A percentile compares a stretch with the other conserved stretches of the same genome.
phyloP scores from a whole-genome alignment of 2,797 vertebrate species.

The Austrolebias charrua region DNA sequence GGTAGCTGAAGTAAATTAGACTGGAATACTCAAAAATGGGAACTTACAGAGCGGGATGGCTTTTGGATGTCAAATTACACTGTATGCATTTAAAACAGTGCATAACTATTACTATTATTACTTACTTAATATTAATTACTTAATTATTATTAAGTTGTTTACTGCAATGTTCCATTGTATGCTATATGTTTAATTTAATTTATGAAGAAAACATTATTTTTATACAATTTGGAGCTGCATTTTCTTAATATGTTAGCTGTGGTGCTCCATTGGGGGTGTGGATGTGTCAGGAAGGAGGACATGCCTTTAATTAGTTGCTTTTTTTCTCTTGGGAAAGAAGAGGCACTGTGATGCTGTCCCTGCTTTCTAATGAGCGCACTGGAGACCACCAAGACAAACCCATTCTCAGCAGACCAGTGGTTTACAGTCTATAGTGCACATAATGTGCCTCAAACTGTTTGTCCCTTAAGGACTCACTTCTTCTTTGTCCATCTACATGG shows the following conservation, averaged over 20 bases:
- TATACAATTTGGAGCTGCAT: constrained; percentile 15
- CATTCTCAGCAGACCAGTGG: constrained; percentile 24
- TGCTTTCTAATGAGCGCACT: constrained; percentile 78
- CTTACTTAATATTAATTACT: no score
- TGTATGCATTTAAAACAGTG: no score
- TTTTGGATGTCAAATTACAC: no score
- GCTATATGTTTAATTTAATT: neutral
- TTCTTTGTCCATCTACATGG: constrained; percentile 25
- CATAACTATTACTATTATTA: neutral
- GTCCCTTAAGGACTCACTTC: constrained; percentile 44
- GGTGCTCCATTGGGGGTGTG: constrained; percentile 50
- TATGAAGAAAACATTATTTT: constrained; percentile 10
- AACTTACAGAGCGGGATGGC: no score
- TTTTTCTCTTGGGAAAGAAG: constrained; percentile 63
- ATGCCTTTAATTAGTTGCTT: constrained; percentile 71
- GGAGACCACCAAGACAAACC: constrained; percentile 63
- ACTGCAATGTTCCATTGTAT: neutral
- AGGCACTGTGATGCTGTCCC: constrained; percentile 60
- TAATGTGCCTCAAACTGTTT: constrained; percentile 51
- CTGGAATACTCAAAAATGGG: no score
- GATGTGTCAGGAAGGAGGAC: constrained; percentile 64
- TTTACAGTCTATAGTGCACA: constrained; percentile 35
- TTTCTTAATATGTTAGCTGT: constrained; percentile 24
- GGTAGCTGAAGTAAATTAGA: no score
- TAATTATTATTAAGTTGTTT: neutral